These are phyloP conservation scores for Lepidocyrtoides sp. DNA, from an alignment of 2,888 invertebrate genomes.

Conservation along the genomic window DNA sequence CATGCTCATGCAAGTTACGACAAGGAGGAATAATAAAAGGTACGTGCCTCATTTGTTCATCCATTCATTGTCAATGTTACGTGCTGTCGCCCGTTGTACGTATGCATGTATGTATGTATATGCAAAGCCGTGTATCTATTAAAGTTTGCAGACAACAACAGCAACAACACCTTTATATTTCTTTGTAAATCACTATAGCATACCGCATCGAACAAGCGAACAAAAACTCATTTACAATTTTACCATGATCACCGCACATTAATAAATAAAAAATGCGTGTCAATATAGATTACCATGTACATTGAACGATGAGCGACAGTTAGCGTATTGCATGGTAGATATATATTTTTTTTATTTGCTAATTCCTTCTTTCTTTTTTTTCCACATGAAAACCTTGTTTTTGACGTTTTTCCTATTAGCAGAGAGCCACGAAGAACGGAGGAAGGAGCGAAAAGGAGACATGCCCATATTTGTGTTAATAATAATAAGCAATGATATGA, in stretches of 20 bases:
- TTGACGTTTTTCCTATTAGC: constrained; percentile 54
- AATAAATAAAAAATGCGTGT: constrained; percentile 73
- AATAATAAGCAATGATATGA: not conserved
- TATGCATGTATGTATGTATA: not conserved
- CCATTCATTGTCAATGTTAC: constrained; percentile 39
- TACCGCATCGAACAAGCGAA: not conserved
- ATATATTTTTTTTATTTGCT: not conserved
- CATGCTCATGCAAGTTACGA: constrained; percentile 66
- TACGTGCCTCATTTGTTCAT: constrained; percentile 52
- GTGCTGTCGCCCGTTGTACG: not conserved
- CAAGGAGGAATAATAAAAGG: constrained; percentile 56
- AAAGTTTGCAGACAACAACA: not conserved
- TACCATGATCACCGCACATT: constrained; percentile 54
- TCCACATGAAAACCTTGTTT: constrained; percentile 36
- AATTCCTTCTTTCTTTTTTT: not conserved
- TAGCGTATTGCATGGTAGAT: not conserved
- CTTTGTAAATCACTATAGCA: constrained; percentile 3
- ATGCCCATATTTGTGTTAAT: constrained; percentile 48
- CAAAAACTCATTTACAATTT: constrained; percentile 64
- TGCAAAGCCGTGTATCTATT: not conserved
- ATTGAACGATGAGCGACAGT: constrained; percentile 1
- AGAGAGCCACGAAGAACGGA: constrained; percentile 16
- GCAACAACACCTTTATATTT: constrained; percentile 11
- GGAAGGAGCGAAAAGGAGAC: constrained; percentile 9
- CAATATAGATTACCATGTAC: constrained; percentile 4